A percentile compares a stretch with the other conserved stretches of the same genome.
These are phyloP conservation scores for Noctua janthina DNA, from an alignment of 2,888 invertebrate genomes.

Conservation along the genomic window DNA sequence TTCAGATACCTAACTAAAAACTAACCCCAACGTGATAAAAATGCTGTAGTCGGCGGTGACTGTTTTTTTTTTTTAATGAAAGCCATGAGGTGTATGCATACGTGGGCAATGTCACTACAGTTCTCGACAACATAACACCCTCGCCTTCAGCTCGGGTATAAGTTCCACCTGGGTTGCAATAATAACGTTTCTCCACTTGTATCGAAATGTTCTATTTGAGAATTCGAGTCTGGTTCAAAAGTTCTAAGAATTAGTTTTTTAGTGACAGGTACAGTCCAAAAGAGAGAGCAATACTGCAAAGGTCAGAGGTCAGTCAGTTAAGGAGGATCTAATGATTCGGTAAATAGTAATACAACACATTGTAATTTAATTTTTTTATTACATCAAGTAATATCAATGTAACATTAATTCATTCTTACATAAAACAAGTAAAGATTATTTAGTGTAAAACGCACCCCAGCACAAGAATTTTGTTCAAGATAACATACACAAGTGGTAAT, in stretches of 20 bases:
- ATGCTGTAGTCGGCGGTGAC: too few relatives aligned
- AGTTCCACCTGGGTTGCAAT: background rate
- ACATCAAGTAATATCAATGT: conserved; percentile 85
- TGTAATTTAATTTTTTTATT: conserved; percentile 75
- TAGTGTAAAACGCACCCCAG: conserved; percentile 51
- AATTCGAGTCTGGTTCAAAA: background rate
- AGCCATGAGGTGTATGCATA: background rate
- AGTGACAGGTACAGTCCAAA: background rate
- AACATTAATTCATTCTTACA: conserved; percentile 76
- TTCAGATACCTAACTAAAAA: background rate
- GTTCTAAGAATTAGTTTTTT: background rate
- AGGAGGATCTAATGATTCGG: background rate
- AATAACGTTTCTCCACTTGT: background rate
- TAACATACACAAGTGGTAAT: conserved; percentile 40
- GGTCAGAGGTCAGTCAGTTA: background rate
- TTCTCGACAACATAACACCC: background rate
- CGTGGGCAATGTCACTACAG: background rate
- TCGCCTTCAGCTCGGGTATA: too few relatives aligned
- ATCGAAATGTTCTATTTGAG: background rate
- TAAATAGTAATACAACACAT: conserved; percentile 51
- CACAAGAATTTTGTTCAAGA: conserved; percentile 56
- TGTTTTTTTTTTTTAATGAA: too few relatives aligned
- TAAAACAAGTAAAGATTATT: conserved; percentile 64
- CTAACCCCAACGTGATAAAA: background rate
- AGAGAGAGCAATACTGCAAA: background rate